phyloP scores from a whole-genome alignment of 35 echinoderm and acorn worm genomes.

The Heliocidaris tuberculata region DNA sequence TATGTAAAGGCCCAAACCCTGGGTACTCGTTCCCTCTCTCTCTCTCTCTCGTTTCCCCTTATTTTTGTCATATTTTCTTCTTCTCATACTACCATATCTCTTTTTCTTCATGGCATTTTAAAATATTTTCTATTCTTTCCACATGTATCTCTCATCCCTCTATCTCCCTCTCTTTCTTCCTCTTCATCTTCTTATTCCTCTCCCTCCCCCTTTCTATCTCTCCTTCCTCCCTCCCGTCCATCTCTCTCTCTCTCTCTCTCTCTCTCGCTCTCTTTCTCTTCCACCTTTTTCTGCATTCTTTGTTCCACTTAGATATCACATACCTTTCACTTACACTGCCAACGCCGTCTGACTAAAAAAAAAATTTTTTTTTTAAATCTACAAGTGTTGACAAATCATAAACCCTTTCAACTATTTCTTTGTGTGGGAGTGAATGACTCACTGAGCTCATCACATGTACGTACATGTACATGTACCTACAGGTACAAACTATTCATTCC shows the following conservation, averaged over 20 bases:
- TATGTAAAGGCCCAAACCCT: background rate
- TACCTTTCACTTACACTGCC: background rate
- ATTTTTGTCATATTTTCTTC: too few relatives aligned
- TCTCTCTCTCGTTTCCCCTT: background rate
- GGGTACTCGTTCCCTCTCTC: background rate
- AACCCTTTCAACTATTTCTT: too few relatives aligned
- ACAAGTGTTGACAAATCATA: too few relatives aligned
- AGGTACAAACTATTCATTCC: background rate
- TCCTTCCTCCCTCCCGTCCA: background rate
- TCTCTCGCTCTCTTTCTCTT: conserved; percentile 27
- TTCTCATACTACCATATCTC: too few relatives aligned
- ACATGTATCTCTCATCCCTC: too few relatives aligned
- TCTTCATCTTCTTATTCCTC: background rate
- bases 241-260: conserved; percentile 30
- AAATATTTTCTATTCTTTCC: too few relatives aligned
- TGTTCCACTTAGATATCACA: background rate
- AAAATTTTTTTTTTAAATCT: too few relatives aligned
- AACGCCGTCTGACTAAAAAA: too few relatives aligned
- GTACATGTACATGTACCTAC: too few relatives aligned
- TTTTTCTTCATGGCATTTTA: too few relatives aligned
- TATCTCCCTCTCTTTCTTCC: background rate
- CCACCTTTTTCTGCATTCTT: background rate
- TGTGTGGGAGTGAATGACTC: too few relatives aligned
- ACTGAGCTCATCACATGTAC: too few relatives aligned
- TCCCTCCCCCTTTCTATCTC: background rate